Evolutionary conservation across 1,140 invertebrate species (phyloP).

Genomic region (Propsilocerus akamusi): DNA sequence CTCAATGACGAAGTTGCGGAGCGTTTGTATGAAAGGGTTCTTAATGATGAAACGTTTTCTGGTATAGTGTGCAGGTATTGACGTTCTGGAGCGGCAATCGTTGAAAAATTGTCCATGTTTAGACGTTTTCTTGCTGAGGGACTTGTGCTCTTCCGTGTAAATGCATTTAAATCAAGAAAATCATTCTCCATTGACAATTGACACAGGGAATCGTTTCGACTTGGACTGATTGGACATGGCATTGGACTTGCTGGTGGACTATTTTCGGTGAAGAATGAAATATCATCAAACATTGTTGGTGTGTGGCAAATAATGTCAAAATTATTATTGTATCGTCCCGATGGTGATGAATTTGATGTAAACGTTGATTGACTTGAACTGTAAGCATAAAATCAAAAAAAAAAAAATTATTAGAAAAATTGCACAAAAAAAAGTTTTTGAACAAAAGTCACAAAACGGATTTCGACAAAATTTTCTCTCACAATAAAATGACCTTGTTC

Average conservation of each 20-base stretch:
- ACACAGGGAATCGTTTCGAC: conserved; percentile 24
- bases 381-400: conserved; percentile 5
- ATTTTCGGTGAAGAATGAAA: conserved; percentile 9
- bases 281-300: conserved; percentile 12
- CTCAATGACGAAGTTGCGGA: conserved; percentile 35
- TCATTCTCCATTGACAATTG: conserved; percentile 43
- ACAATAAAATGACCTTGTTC: too few relatives aligned
- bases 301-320: conserved; percentile 5
- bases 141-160: conserved; percentile 28
- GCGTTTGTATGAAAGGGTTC: conserved; percentile 32
- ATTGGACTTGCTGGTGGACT: conserved; percentile 14
- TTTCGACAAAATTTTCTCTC: too few relatives aligned
- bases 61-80: conserved; percentile 8
- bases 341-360: conserved; percentile 22
- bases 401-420: too few relatives aligned
- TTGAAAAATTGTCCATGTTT: conserved; percentile 20
- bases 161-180: conserved; percentile 46
- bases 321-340: neutral
- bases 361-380: conserved; percentile 17
- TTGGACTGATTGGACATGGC: conserved; percentile 7
- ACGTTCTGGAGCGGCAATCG: conserved; percentile 17
- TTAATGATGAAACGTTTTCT: conserved; percentile 9
- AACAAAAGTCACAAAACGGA: too few relatives aligned
- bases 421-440: too few relatives aligned
- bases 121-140: conserved; percentile 23